Percentiles rank a stretch among this genome's conserved stretches.
Evolutionary conservation across 2,797 vertebrate genomes (phyloP).

Genomic region (Lutjanus argentimaculatus): DNA sequence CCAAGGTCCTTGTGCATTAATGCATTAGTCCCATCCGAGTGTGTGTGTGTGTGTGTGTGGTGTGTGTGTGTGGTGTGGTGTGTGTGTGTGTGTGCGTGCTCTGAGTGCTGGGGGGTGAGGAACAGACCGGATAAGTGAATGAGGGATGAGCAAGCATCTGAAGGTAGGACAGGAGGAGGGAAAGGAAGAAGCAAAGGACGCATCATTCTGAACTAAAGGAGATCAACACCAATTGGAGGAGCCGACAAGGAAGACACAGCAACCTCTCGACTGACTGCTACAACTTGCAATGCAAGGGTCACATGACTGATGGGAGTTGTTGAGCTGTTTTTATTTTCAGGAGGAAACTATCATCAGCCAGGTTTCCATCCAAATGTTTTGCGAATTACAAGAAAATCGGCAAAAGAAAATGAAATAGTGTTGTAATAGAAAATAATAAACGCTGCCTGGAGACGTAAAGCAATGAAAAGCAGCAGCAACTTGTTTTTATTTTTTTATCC

Average conservation of each 20-base stretch:
- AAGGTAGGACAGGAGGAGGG: neutral
- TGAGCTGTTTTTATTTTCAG: neutral
- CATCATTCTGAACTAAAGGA: neutral
- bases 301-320: neutral
- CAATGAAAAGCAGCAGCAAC: no score
- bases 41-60: slow-evolving; percentile 1
- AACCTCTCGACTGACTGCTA: neutral
- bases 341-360: neutral
- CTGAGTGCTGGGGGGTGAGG: neutral
- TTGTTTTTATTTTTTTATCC: no score
- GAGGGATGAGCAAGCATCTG: slow-evolving; percentile 7
- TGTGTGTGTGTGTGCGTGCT: neutral
- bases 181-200: neutral
- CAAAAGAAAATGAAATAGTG: no score
- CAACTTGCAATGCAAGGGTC: neutral
- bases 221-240: neutral
- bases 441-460: no score
- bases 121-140: slow-evolving; percentile 21
- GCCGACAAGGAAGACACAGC: neutral
- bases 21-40: slow-evolving; percentile 29
- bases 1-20: slow-evolving; percentile 30
- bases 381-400: no score
- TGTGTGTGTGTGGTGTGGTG: neutral
- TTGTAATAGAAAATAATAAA: no score
- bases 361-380: no score